Evolutionary conservation across 2,797 vertebrate genomes (phyloP).

Genomic region (Naso thynnoides): DNA sequence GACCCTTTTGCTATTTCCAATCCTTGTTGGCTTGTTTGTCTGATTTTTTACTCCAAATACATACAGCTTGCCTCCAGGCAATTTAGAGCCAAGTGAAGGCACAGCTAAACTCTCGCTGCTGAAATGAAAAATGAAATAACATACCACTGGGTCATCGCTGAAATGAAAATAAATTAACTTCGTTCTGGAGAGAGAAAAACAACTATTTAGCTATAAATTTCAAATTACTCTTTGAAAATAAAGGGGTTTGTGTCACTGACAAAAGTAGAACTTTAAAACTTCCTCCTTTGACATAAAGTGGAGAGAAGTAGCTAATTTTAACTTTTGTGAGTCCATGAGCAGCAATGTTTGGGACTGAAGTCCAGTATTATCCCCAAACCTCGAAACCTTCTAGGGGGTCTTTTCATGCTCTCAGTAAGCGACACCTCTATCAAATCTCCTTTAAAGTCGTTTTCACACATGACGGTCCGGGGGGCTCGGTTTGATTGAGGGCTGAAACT

Average conservation of each 20-base stretch:
- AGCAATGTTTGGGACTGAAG: background rate
- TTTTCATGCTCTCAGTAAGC: constrained; percentile 25
- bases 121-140: constrained; percentile 22
- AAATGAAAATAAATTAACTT: constrained; percentile 11
- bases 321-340: background rate
- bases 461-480: too few relatives aligned
- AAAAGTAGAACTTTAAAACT: too few relatives aligned
- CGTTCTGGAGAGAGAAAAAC: background rate
- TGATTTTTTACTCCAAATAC: constrained; percentile 27
- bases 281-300: background rate
- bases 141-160: background rate
- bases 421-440: constrained; percentile 50
- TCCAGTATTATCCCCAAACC: constrained; percentile 3
- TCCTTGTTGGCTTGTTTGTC: background rate
- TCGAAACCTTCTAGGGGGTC: constrained; percentile 9
- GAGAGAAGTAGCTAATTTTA: background rate
- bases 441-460: too few relatives aligned
- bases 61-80: constrained; percentile 21
- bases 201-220: background rate
- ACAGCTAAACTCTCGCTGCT: constrained; percentile 14
- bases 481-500: too few relatives aligned
- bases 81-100: constrained; percentile 19
- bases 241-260: too few relatives aligned
- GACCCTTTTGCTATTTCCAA: constrained; percentile 20
- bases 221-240: background rate